These are phyloP conservation scores for Drosophila leontia DNA, from an alignment of 1,140 invertebrate genomes.

Conservation along the genomic window DNA sequence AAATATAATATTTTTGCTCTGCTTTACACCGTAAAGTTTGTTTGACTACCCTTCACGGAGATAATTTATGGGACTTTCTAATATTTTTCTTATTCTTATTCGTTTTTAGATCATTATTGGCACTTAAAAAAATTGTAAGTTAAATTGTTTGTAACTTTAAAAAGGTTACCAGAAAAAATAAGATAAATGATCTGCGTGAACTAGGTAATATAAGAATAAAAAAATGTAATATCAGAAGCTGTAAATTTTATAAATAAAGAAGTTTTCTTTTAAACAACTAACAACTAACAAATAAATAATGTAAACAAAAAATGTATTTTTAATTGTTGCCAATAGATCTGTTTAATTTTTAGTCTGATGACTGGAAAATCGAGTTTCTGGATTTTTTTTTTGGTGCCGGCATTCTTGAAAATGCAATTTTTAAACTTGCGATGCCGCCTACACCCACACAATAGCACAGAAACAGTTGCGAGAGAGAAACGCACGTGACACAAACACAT, in stretches of 20 bases:
- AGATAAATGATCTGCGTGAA: not conserved
- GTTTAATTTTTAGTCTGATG: not conserved
- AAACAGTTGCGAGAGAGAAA: constrained; percentile 10
- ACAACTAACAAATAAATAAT: no score
- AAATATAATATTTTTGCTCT: not conserved
- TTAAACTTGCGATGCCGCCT: constrained; percentile 17
- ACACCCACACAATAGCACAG: constrained; percentile 13
- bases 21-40: not conserved
- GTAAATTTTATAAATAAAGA: not conserved
- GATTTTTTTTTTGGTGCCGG: constrained; percentile 10
- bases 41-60: not conserved
- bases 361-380: constrained; percentile 5
- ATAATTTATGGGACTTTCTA: not conserved
- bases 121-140: no score
- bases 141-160: not conserved
- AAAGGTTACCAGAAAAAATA: not conserved
- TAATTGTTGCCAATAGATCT: not conserved
- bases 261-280: not conserved
- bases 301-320: not conserved
- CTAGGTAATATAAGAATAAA: not conserved
- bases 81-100: not conserved
- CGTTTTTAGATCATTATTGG: no score
- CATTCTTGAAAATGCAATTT: constrained; percentile 20
- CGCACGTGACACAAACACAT: constrained; percentile 36
- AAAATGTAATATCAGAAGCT: not conserved